phyloP scores from a whole-genome alignment of 2,797 vertebrate genomes.

The Tragelaphus oryx region DNA sequence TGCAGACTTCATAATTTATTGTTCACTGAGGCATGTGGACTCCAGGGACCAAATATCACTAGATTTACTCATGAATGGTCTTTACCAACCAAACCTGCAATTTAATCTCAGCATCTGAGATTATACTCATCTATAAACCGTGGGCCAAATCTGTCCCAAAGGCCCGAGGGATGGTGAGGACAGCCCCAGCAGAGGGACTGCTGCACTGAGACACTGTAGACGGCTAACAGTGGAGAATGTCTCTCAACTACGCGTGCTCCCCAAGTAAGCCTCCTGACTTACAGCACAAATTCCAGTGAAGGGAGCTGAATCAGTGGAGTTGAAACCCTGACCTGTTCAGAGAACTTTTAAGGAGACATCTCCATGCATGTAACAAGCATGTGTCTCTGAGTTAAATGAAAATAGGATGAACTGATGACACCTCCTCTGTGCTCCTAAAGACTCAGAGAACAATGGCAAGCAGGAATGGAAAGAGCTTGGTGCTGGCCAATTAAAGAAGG shows the following conservation, averaged over 20 bases:
- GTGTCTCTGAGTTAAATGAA: slow-evolving; percentile 46
- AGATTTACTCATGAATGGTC: slow-evolving; percentile 1
- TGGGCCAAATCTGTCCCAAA: neutral
- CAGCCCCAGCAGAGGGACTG: neutral
- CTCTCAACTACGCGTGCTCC: neutral
- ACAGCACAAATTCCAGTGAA: neutral
- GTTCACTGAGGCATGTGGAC: slow-evolving; percentile 14
- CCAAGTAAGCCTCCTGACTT: neutral
- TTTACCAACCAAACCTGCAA: slow-evolving; percentile 26
- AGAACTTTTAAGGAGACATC: slow-evolving; percentile 24
- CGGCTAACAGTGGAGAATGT: neutral
- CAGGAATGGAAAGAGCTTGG: slow-evolving; percentile 22
- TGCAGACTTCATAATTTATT: slow-evolving; percentile 27
- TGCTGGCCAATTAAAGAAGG: slow-evolving; percentile 52
- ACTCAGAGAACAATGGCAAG: slow-evolving; percentile 50
- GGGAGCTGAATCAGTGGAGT: neutral
- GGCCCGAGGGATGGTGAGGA: neutral
- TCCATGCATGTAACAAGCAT: neutral
- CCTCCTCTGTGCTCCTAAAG: slow-evolving; percentile 33
- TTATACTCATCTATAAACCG: neutral
- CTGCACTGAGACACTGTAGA: neutral
- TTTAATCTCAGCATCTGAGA: slow-evolving; percentile 41
- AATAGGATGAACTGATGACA: slow-evolving; percentile 46
- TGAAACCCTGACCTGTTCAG: slow-evolving; percentile 42
- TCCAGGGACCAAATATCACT: slow-evolving; percentile 1